These are phyloP conservation scores for Eulithis testata DNA, from an alignment of 2,888 invertebrate species.

Conservation along the genomic window DNA sequence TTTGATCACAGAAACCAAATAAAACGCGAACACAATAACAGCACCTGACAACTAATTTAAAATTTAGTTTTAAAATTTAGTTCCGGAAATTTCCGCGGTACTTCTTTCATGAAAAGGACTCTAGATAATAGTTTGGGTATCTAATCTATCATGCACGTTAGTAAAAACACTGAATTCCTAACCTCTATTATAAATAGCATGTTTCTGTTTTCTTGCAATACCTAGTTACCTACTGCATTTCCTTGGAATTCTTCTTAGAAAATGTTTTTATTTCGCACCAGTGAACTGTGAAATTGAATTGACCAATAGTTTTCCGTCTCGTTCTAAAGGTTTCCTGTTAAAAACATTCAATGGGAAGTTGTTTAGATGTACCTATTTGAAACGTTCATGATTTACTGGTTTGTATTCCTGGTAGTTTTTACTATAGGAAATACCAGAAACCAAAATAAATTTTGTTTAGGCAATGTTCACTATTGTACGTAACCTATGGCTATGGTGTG, in stretches of 20 bases:
- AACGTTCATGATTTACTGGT: neutral
- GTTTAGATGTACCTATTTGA: conserved; percentile 12
- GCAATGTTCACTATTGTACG: too few relatives aligned
- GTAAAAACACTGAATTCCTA: too few relatives aligned
- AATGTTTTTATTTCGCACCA: conserved; percentile 47
- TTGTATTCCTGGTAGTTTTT: neutral
- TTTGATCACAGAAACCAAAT: too few relatives aligned
- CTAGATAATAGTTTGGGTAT: neutral
- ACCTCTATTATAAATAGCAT: neutral
- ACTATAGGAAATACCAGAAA: neutral
- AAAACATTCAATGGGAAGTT: conserved; percentile 52
- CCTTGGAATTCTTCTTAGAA: conserved; percentile 41
- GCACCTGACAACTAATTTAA: too few relatives aligned
- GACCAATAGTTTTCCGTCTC: conserved; percentile 44
- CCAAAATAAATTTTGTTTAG: neutral
- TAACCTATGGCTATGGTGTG: neutral
- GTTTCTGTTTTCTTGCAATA: conserved; percentile 8
- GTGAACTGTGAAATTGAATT: conserved; percentile 57
- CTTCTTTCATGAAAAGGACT: too few relatives aligned
- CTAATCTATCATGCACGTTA: too few relatives aligned
- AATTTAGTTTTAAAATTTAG: too few relatives aligned
- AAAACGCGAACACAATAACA: too few relatives aligned
- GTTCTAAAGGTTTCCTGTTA: conserved; percentile 45
- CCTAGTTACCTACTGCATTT: conserved; percentile 23
- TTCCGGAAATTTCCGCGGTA: too few relatives aligned